Evolutionary conservation across 1,140 invertebrate genomes (phyloP).

Genomic region (Ceratosolen solmsi): DNA sequence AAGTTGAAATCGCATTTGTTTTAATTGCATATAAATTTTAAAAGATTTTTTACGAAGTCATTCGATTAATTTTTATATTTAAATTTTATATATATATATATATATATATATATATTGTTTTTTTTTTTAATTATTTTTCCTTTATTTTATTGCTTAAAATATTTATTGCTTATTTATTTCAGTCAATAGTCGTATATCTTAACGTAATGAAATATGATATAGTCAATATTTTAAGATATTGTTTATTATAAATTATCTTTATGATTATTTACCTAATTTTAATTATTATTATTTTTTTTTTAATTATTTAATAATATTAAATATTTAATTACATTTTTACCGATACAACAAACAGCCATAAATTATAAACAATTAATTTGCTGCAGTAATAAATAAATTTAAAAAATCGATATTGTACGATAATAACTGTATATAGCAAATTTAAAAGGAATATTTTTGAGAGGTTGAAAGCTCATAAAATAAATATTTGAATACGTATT

Average conservation of each 20-base stretch:
- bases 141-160: neutral
- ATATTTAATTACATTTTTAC: too few species aligned
- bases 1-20: too few species aligned
- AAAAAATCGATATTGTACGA: too few species aligned
- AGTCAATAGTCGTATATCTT: neutral
- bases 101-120: too few species aligned
- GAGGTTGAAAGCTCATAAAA: neutral
- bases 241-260: neutral
- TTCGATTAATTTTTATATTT: neutral
- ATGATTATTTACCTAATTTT: neutral
- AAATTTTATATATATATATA: neutral
- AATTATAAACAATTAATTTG: too few species aligned
- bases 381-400: too few species aligned
- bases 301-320: neutral
- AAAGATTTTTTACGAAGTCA: too few species aligned
- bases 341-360: too few species aligned
- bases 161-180: neutral
- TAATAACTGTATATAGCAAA: too few species aligned
- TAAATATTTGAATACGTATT: neutral
- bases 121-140: neutral
- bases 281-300: neutral
- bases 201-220: neutral
- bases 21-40: too few species aligned
- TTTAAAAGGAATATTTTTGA: neutral
- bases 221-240: neutral